Percentiles rank a stretch among this genome's conserved stretches.
These are phyloP conservation scores for Platorchestia sp. DNA, from an alignment of 1,140 invertebrate species.

Conservation along the genomic window DNA sequence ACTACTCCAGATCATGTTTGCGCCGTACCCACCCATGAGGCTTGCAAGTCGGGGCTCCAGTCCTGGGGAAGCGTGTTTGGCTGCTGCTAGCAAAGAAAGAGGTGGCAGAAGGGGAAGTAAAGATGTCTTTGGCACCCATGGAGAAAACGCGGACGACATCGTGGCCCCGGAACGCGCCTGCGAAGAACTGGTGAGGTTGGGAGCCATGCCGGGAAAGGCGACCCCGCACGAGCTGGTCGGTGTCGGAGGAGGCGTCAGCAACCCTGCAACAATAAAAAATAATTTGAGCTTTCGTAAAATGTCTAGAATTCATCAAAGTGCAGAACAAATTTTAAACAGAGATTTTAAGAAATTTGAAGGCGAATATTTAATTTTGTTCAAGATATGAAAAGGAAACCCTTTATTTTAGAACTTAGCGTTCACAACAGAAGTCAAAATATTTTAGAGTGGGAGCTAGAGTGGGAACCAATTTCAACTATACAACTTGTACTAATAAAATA, in stretches of 20 bases:
- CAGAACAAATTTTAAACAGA: neutral
- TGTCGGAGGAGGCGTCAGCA: conserved; percentile 57
- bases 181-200: neutral
- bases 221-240: conserved; percentile 50
- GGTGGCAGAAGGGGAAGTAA: conserved; percentile 54
- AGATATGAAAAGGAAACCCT: neutral
- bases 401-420: neutral
- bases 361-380: no score
- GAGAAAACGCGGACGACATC: conserved; percentile 52
- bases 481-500: neutral
- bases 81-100: neutral
- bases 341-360: neutral
- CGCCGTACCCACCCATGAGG: conserved; percentile 13
- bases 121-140: conserved; percentile 9
- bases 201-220: conserved; percentile 38
- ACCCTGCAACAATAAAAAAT: conserved; percentile 30
- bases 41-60: conserved; percentile 41
- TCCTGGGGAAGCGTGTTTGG: conserved; percentile 49
- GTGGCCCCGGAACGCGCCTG: neutral
- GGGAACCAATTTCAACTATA: neutral
- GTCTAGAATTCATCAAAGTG: neutral
- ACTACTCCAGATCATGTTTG: neutral
- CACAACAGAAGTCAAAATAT: neutral
- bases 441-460: neutral
- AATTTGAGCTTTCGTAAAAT: neutral